Base-by-base conservation (phyloP, 2,113 vertebrate genomes). In the Hemibagrus wyckioides region DNA sequence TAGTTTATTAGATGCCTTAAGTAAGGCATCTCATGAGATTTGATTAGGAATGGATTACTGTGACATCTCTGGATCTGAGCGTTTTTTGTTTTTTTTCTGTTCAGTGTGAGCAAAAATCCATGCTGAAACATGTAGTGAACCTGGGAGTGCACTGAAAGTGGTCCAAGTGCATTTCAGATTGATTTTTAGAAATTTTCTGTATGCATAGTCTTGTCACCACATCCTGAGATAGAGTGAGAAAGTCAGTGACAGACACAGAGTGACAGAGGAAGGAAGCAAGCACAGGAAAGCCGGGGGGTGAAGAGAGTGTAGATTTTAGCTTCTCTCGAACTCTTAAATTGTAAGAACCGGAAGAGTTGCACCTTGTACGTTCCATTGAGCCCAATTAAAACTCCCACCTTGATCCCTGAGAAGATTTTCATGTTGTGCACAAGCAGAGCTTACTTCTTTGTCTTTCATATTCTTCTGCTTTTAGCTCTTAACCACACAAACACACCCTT, bases 191-290 rank as follows among this genome's bases (percentile, higher is more conserved):
- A 6, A 71, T 80, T 83, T 80, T 87, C 30, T 81, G 50, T 71
- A 57, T 52, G 28, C 36, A 15, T 48, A 36, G 21, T 86, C 81
- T 90, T 79, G 86, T 88, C 44, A 91, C 86, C 91, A 90, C 90
- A 90, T 90, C 89, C 89, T 91, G 88, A 87, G 77, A 41, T 84
- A 77, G 59, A 80, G n/a, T 86, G 83, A 52, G 7, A 86, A 61
- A 41, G 52, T 69, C 39, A 69, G 36, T 75, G 67, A 85, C 69
- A 81, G 84, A 77, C 65, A 67, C 65, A 83, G 71, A 54, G 57
- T 5, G 14, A 80, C 56, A 89, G 81, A 87, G 87, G 88, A 89
- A 88, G 86, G 75, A 88, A 86, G 41, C 85, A 65, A 76, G 56
- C 41, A 89, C 73, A 83, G 85, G 83, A 84, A 88, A 79, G 77